phyloP scores from a whole-genome alignment of 2,797 vertebrate species.

The Gambelia wislizenii region DNA sequence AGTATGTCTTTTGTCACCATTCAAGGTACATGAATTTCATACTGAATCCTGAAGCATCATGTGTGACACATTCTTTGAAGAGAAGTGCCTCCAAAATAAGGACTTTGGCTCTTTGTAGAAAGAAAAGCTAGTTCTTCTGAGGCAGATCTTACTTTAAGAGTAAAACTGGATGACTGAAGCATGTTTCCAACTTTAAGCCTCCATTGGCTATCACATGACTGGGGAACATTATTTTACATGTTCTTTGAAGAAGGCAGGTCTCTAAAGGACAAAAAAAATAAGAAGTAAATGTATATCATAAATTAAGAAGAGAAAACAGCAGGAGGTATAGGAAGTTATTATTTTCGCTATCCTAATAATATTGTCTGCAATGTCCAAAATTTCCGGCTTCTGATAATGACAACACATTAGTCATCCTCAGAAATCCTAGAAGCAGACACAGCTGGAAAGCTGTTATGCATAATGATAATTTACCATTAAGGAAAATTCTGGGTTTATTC shows the following conservation, averaged over 20 bases:
- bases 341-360: constrained; percentile 30
- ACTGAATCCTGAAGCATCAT: neutral
- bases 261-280: neutral
- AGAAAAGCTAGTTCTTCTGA: neutral
- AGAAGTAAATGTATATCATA: neutral
- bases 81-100: too few species aligned
- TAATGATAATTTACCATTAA: constrained; percentile 16
- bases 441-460: constrained; percentile 12
- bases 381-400: neutral
- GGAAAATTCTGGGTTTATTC: constrained; percentile 15
- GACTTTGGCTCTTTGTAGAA: neutral
- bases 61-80: neutral
- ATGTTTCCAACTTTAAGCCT: neutral
- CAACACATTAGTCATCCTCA: constrained; percentile 29
- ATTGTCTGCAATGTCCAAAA: neutral
- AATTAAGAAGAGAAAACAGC: neutral
- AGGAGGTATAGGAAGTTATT: neutral
- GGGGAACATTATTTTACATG: neutral
- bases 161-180: neutral
- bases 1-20: neutral
- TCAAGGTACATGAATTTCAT: neutral
- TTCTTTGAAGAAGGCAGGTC: neutral
- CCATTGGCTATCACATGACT: neutral
- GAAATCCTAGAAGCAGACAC: constrained; percentile 21
- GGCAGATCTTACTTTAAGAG: neutral